Base-by-base conservation (phyloP, 2,113 vertebrate species). In the Melierax canorus region DNA sequence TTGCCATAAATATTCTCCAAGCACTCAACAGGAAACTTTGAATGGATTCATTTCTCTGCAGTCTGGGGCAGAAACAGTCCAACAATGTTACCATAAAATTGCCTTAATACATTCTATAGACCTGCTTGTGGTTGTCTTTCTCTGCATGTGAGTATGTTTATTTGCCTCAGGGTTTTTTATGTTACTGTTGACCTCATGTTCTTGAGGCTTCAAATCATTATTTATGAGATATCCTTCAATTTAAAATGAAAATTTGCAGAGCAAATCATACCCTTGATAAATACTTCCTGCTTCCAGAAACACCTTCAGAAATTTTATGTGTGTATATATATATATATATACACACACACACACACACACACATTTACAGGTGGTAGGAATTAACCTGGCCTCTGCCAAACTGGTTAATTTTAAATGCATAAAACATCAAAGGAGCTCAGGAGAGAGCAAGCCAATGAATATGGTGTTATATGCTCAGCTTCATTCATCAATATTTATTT, bases 401-500 rank as follows among this genome's bases (percentile, higher is more conserved):
- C 48, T 58, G 13, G 34, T 45, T 91, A 46, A 94, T 94, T 86
- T 91, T 68, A 94, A 91, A 94, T 94, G 39, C 68, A 78, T 78
- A 78, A 95, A 92, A 67, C 63, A 75, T 91, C 50, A 73, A 66
- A 89, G 86, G 55, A 85, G 43, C n/a, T 94, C 26, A 48, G 81
- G 58, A 93, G 72, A 89, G 24, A 83, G 43, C 20, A 92, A 64
- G 20, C 5, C 90, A 75, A 96, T 93, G 75, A 94, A 53, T 48
- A 39, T 72, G 39, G 19, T 55, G 8, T 46, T 94, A 46, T 41
- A 83, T 79, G 43, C 86, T 91, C 53, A 82, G 38, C 75, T 89
- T 93, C 55, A 50, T 50, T 93, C 82, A 93, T 90, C 88, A 95
- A 92, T 88, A 96, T 94, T 97, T 96, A 96, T 95, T 93, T 93